phyloP scores from a whole-genome alignment of 2,888 invertebrate species.

The Hymenopus coronatus region DNA sequence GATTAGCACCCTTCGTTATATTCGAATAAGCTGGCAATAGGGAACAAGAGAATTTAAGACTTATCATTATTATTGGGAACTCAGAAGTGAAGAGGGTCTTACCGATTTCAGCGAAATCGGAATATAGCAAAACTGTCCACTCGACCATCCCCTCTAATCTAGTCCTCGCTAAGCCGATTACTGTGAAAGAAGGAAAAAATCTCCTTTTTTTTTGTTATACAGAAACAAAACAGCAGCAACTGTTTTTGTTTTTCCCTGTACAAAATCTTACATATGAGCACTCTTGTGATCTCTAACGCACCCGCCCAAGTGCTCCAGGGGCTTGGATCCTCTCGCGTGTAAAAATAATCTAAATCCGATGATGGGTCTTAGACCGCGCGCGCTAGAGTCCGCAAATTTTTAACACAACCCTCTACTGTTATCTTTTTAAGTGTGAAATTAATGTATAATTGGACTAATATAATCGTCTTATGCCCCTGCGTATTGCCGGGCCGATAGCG shows the following conservation, averaged over 20 bases:
- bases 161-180: conserved; percentile 3
- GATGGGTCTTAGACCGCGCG: not conserved
- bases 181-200: not conserved
- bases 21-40: not conserved
- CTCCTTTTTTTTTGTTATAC: not conserved
- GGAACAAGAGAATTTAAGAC: not conserved
- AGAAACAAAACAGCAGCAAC: conserved; percentile 12
- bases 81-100: not conserved
- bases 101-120: not conserved
- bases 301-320: too few relatives aligned
- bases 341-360: conserved; percentile 9
- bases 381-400: not conserved
- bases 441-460: conserved; percentile 31
- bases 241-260: conserved; percentile 3
- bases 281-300: not conserved
- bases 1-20: too few relatives aligned
- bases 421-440: conserved; percentile 33
- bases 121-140: not conserved
- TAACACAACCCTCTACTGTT: not conserved
- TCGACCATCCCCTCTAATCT: conserved; percentile 2
- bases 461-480: conserved; percentile 15
- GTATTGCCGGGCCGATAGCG: not conserved
- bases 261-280: conserved; percentile 20
- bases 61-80: not conserved
- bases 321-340: not conserved